Percentiles rank a stretch among this genome's conserved stretches.
Evolutionary conservation across 1,140 invertebrate genomes (phyloP).

Genomic region (Lucilia cuprina): DNA sequence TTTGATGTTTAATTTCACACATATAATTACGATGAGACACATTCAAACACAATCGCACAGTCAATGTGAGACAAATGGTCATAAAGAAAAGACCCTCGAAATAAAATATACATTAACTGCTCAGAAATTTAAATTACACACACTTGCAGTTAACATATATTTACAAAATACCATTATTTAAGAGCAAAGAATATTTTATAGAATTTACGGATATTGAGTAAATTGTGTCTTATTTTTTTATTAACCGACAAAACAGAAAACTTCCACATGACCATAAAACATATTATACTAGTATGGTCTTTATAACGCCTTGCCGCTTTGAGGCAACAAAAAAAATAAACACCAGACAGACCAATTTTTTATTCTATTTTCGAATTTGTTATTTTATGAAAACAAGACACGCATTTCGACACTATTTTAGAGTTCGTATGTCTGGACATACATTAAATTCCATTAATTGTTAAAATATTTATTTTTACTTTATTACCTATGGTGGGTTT

Average conservation of each 20-base stretch:
- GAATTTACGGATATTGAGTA: neutral
- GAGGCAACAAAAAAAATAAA: neutral
- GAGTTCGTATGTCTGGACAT: neutral
- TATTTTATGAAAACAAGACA: conserved; percentile 17
- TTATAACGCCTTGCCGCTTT: neutral
- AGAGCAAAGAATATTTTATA: neutral
- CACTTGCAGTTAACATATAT: neutral
- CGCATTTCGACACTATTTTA: conserved; percentile 20
- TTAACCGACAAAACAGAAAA: neutral
- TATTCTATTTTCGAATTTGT: neutral
- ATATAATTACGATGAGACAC: neutral
- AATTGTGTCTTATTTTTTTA: neutral
- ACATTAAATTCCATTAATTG: conserved; percentile 33
- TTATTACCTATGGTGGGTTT: neutral
- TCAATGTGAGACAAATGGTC: neutral
- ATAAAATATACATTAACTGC: neutral
- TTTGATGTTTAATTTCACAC: conserved; percentile 30
- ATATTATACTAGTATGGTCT: neutral
- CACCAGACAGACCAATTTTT: neutral
- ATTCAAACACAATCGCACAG: neutral
- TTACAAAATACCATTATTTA: neutral
- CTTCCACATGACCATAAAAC: neutral
- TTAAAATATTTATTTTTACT: conserved; percentile 21
- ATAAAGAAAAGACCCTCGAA: neutral
- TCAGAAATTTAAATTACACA: neutral